phyloP scores from a whole-genome alignment of 2,888 invertebrate genomes.

The Acanthosepion esculentum region DNA sequence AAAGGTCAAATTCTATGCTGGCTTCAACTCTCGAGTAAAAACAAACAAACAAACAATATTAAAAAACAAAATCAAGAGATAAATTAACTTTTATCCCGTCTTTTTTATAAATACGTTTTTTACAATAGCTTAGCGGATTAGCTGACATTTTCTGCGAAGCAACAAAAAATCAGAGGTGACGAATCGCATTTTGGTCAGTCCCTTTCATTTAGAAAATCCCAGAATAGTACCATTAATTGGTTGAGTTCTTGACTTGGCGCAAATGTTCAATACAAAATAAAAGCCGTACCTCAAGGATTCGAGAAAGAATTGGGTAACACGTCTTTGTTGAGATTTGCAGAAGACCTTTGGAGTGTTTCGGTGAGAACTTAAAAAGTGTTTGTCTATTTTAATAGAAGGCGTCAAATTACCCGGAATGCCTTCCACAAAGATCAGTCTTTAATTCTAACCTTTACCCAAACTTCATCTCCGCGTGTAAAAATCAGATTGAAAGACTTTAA shows the following conservation, averaged over 20 bases:
- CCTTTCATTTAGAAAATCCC: background rate
- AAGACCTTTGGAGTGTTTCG: no score
- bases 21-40: background rate
- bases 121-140: background rate
- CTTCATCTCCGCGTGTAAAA: no score
- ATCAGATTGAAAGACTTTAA: no score
- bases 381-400: no score
- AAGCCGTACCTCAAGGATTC: background rate
- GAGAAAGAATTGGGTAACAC: background rate
- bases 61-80: background rate
- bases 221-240: background rate
- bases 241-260: background rate
- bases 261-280: background rate
- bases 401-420: no score
- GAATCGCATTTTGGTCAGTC: background rate
- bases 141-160: background rate
- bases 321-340: no score
- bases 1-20: background rate
- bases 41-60: background rate
- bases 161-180: no score
- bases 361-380: no score
- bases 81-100: background rate
- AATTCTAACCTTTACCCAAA: no score
- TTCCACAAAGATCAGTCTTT: no score
- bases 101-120: background rate